phyloP scores from a whole-genome alignment of 1,140 invertebrate species.

The Portunus trituberculatus region DNA sequence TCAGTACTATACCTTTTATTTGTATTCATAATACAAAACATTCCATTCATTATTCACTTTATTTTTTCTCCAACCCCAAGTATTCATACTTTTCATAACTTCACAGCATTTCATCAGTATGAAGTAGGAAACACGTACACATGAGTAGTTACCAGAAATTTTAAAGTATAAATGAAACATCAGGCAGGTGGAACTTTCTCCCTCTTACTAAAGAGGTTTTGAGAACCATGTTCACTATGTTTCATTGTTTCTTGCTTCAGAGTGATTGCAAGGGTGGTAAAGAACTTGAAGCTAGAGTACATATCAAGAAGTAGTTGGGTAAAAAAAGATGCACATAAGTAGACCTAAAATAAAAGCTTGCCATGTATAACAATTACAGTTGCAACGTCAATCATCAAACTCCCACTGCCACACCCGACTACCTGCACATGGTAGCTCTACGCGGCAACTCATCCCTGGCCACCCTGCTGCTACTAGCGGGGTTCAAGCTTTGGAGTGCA shows the following conservation, averaged over 20 bases:
- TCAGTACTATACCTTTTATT: not conserved
- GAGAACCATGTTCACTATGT: not conserved
- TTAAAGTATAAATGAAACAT: not conserved
- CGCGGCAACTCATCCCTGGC: constrained; percentile 79
- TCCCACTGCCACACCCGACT: constrained; percentile 79
- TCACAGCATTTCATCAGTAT: not conserved
- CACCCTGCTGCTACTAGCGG: constrained; percentile 78
- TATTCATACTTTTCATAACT: not conserved
- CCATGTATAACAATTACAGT: constrained; percentile 17
- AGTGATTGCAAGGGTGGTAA: not conserved
- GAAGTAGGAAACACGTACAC: not conserved
- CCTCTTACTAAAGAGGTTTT: not conserved
- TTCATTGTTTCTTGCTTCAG: not conserved
- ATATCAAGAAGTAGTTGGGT: not conserved
- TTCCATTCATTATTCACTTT: not conserved
- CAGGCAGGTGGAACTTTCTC: not conserved
- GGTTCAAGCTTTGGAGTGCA: constrained; percentile 78
- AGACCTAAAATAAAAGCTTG: not conserved
- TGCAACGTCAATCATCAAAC: constrained; percentile 78
- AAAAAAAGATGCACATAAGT: not conserved
- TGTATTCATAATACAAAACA: constrained; percentile 10
- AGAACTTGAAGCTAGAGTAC: not conserved
- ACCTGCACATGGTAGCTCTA: constrained; percentile 80
- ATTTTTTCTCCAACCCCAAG: not conserved
- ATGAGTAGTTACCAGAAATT: not conserved